These are phyloP conservation scores for Catamblyrhynchus diadema DNA, from an alignment of 2,797 vertebrate genomes.

Conservation along the genomic window DNA sequence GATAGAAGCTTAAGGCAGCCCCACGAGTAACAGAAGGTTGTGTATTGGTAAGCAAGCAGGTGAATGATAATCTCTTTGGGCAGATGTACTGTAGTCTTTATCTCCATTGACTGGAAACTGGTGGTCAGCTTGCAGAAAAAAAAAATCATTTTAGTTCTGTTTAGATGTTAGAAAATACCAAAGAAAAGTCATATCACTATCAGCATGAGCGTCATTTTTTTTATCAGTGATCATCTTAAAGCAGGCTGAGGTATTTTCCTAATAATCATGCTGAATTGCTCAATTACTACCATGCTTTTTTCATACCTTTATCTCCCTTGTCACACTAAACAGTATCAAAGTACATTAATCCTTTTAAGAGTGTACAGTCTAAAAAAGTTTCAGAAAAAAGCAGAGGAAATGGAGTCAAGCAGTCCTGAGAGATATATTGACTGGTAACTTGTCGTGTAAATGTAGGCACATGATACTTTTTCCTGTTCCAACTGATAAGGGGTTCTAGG, in stretches of 20 bases:
- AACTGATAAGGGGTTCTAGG: neutral
- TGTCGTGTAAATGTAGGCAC: accelerated
- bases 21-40: neutral
- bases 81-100: neutral
- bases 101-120: neutral
- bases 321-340: neutral
- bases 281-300: neutral
- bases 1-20: neutral
- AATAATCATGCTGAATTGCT: neutral
- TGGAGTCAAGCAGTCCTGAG: neutral
- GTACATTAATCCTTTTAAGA: neutral
- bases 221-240: neutral
- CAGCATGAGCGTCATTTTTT: neutral
- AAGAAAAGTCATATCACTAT: neutral
- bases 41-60: neutral
- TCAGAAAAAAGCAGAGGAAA: neutral
- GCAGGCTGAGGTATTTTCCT: neutral
- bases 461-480: neutral
- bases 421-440: neutral
- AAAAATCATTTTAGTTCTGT: neutral
- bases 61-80: neutral
- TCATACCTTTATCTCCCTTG: neutral
- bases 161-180: neutral
- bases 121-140: neutral
- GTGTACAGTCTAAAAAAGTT: neutral